A percentile compares a stretch with the other conserved stretches of the same genome.
phyloP scores from a whole-genome alignment of 2,888 invertebrate genomes.

The Coelinius sp. region DNA sequence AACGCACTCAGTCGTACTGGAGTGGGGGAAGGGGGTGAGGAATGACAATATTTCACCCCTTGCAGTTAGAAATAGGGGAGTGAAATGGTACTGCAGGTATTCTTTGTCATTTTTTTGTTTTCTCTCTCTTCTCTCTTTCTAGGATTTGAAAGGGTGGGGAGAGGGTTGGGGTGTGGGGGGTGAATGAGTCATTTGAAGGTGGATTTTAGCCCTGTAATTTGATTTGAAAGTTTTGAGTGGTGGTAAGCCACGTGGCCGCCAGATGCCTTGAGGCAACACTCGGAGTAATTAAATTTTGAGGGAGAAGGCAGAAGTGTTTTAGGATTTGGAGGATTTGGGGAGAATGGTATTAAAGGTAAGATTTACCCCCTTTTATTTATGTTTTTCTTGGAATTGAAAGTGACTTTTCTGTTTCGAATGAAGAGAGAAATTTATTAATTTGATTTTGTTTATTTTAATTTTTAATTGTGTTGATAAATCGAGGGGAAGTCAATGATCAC shows the following conservation, averaged over 20 bases:
- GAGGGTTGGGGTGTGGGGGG: no score
- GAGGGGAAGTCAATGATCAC: background rate
- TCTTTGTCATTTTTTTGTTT: conserved; percentile 12
- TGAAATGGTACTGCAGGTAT: background rate
- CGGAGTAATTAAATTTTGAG: conserved; percentile 18
- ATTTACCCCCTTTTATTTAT: background rate
- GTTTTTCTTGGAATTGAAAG: background rate
- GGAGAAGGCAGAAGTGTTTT: background rate
- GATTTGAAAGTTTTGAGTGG: conserved; percentile 9
- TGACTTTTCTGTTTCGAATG: no score
- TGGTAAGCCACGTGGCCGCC: conserved; percentile 15
- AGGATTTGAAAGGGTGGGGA: no score
- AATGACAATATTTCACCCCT: conserved; percentile 17
- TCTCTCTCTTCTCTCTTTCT: conserved; percentile 14
- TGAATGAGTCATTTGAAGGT: conserved; percentile 4
- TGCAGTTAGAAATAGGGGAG: background rate
- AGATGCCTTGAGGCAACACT: conserved; percentile 15
- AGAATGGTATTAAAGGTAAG: background rate
- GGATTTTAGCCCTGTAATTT: background rate
- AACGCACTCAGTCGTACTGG: background rate
- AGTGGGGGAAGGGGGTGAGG: background rate
- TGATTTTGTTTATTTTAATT: background rate
- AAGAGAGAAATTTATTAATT: no score
- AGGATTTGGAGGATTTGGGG: background rate
- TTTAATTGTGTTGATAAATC: background rate